Conservation (phyloP, 1,140 invertebrate genomes). For the Musca vetustissima region DNA sequence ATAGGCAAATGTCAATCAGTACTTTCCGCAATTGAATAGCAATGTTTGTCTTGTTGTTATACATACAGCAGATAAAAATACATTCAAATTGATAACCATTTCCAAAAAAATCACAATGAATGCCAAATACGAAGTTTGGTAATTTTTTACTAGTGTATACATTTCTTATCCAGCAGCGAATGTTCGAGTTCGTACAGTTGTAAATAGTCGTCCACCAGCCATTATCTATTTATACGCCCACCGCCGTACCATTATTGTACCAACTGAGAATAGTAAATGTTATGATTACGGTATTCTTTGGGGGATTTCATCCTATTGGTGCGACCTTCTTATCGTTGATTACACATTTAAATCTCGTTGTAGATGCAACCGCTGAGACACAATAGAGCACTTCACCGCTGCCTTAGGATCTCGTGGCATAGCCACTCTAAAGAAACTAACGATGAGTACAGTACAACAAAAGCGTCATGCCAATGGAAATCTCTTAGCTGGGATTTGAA, state of each 20-base stretch:
- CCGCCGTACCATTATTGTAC: not conserved
- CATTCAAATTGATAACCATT: not conserved
- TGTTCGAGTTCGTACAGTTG: not conserved
- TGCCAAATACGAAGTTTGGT: not conserved
- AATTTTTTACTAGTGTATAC: not conserved
- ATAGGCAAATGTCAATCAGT: no score
- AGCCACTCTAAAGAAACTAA: no score
- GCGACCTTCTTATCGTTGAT: slow-evolving; percentile 16
- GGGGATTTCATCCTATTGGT: not conserved
- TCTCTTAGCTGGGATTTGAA: not conserved
- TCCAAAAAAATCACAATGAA: not conserved
- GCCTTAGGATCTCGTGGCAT: no score
- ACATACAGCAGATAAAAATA: no score
- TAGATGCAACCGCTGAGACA: not conserved
- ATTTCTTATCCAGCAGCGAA: not conserved
- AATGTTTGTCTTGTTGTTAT: no score
- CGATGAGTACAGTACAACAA: no score
- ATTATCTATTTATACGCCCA: not conserved
- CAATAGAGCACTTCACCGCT: not conserved
- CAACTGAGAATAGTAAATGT: slow-evolving; percentile 5
- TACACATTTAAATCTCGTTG: slow-evolving; percentile 19
- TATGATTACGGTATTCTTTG: slow-evolving; percentile 15
- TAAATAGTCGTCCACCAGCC: not conserved
- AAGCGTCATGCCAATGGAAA: no score
- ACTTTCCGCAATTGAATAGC: no score